Evolutionary conservation across 2,888 invertebrate species (phyloP), one percentile per base, ranked within the genome.

Genomic region (Xestia xanthographa): DNA sequence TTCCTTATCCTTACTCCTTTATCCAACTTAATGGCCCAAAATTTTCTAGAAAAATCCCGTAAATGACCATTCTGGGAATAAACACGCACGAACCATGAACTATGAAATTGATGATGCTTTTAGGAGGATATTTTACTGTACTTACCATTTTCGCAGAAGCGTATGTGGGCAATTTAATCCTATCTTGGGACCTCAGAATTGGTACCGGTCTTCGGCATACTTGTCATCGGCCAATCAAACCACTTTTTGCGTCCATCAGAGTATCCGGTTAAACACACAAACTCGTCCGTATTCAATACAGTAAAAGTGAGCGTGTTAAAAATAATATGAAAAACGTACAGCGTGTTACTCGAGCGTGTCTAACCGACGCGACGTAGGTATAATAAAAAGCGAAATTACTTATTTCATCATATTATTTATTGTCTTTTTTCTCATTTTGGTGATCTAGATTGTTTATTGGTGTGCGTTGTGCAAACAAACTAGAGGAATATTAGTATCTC

Each of bases 371-470:
- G n/a, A n/a, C n/a, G n/a, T n/a, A n/a, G n/a, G n/a, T 80, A 68
- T 69, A 68, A 86, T 72, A 86, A 84, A 86, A 86, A 87, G 75
- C 77, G 72, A 86, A 80, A 77, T 86, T 83, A 73, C 65, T 80
- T 78, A 66, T 80, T 87, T 82, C 67, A 66, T 65, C 56, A 80
- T 63, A 53, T 70, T 62, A 72, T 63, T 63, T 68, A n/a, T 43
- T 14, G 45, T 77, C 38, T 58, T 43, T 79, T 78, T 78, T 77
- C 67, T 63, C 67, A 63, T 81, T 80, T 75, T 34, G 58, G 78
- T 48, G 62, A 69, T 69, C 68, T 62, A 45, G 12, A 2, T 29
- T 77, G 69, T 3, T 70, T 66, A 82, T 72, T 82, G 50, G 70
- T 60, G 74, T 72, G n/a, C 2, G 41, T 71, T 67, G 29, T 77